A percentile compares a stretch with the other conserved stretches of the same genome.
Conservation (phyloP, 2,113 vertebrate genomes). For the Salvator merianae region DNA sequence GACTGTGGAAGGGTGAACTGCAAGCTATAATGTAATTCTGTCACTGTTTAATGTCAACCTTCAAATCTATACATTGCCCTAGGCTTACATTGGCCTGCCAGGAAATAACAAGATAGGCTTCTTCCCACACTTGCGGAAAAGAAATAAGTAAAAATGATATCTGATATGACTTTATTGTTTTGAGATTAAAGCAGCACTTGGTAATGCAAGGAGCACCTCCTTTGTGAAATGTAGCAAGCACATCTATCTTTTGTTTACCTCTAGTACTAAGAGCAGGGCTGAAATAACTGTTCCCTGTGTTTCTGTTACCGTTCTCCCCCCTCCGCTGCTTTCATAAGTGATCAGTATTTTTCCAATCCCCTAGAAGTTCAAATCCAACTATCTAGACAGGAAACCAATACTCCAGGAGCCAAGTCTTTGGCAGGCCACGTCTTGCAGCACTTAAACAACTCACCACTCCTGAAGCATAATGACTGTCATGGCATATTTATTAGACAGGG, state of each 20-base stretch:
- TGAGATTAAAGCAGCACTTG: not conserved
- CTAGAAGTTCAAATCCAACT: conserved; percentile 39
- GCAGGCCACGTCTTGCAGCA: conserved; percentile 42
- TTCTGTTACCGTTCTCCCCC: conserved; percentile 56
- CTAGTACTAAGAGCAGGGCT: not conserved
- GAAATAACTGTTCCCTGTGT: not conserved
- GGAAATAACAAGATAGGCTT: not conserved
- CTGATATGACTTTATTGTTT: not conserved
- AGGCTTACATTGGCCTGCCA: not conserved
- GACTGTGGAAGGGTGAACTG: not conserved
- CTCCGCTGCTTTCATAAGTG: conserved; percentile 23
- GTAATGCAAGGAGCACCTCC: not conserved
- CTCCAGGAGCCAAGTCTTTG: conserved; percentile 41
- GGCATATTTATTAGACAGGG: conserved; percentile 61
- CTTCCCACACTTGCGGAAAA: not conserved
- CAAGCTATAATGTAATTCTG: not conserved
- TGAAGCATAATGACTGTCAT: conserved; percentile 52
- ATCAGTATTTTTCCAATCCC: conserved; percentile 56
- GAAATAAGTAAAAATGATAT: not conserved
- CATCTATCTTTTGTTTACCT: conserved; percentile 36
- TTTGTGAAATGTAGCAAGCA: not conserved
- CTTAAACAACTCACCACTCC: conserved; percentile 57
- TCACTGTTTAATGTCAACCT: not conserved
- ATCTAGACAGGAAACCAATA: conserved; percentile 63
- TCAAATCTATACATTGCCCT: not conserved